Conservation (phyloP, 2,888 invertebrate genomes). For the Limnephilus rhombicus region DNA sequence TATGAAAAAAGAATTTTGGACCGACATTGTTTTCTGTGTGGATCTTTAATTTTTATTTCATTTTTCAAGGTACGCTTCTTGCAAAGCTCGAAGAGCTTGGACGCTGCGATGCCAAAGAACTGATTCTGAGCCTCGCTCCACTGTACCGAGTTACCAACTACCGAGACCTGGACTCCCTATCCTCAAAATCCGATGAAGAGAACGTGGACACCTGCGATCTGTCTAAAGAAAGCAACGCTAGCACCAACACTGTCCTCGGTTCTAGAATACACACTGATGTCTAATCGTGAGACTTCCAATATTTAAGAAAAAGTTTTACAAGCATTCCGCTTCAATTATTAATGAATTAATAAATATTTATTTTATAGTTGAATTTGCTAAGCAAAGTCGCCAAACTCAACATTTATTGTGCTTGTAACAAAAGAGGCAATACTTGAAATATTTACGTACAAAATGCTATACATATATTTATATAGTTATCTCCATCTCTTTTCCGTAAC, state of each 20-base stretch:
- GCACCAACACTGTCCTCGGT: slow-evolving; percentile 50
- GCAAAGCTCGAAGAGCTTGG: slow-evolving; percentile 79
- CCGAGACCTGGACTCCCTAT: slow-evolving; percentile 44
- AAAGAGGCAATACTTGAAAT: slow-evolving; percentile 12
- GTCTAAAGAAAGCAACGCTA: slow-evolving; percentile 50
- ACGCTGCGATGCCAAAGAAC: slow-evolving; percentile 79
- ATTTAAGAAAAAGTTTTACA: slow-evolving; percentile 2
- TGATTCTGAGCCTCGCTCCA: slow-evolving; percentile 78
- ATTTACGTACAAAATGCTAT: slow-evolving; percentile 18
- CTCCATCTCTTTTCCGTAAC: slow-evolving; percentile 6
- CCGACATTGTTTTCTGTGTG: background rate
- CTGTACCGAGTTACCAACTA: slow-evolving; percentile 69
- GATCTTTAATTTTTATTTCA: slow-evolving; percentile 52
- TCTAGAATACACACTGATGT: slow-evolving; percentile 66
- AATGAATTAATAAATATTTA: slow-evolving; percentile 10
- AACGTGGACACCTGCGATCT: slow-evolving; percentile 44
- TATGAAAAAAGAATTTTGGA: background rate
- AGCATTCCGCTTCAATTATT: slow-evolving; percentile 20
- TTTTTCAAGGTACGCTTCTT: slow-evolving; percentile 76
- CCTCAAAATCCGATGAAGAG: slow-evolving; percentile 57
- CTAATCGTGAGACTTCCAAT: slow-evolving; percentile 32
- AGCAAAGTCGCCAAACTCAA: slow-evolving; percentile 17
- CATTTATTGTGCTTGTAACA: background rate
- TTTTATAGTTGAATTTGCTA: background rate
- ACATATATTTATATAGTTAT: background rate